Evolutionary conservation across 1,140 invertebrate species (phyloP).

Genomic region (Myzus persicae): DNA sequence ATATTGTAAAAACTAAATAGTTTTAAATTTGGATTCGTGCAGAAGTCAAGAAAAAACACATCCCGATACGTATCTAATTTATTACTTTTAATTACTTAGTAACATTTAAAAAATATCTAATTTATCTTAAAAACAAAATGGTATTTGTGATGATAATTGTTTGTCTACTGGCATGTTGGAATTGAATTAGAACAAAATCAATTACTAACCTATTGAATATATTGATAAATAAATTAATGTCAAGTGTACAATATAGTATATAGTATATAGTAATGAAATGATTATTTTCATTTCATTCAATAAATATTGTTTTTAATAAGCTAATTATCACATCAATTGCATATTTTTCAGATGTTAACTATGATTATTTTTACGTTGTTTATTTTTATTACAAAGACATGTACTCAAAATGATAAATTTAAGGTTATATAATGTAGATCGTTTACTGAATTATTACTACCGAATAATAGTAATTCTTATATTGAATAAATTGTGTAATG

Average conservation of each 20-base stretch:
- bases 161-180: background rate
- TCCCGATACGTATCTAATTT: background rate
- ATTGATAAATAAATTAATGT: background rate
- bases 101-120: background rate
- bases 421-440: background rate
- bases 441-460: background rate
- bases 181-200: background rate
- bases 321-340: background rate
- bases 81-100: background rate
- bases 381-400: background rate
- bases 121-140: background rate
- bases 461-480: background rate
- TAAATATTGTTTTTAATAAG: background rate
- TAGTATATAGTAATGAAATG: background rate
- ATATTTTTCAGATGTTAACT: background rate
- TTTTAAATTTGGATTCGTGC: slow-evolving; percentile 3
- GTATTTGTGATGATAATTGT: background rate
- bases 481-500: background rate
- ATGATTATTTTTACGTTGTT: background rate
- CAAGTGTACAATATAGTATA: background rate
- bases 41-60: background rate
- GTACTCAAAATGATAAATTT: background rate
- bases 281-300: background rate
- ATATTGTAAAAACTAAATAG: background rate
- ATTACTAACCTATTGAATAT: background rate